Evolutionary conservation across 2,113 vertebrate species (phyloP).

Genomic region (Plotosus lineatus): DNA sequence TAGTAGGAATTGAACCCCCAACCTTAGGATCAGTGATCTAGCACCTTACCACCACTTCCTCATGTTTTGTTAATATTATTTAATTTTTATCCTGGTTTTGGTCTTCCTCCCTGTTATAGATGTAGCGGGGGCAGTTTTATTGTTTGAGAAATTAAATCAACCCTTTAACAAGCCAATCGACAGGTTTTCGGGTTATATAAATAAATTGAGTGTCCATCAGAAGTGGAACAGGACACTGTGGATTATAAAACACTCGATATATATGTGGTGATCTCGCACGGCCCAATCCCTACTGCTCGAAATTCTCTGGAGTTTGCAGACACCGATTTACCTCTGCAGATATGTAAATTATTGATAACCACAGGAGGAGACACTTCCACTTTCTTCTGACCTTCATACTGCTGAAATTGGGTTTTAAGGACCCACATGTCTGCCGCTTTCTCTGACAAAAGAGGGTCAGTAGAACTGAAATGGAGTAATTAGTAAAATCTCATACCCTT

Average conservation of each 20-base stretch:
- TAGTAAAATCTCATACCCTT: constrained; percentile 42
- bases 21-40: too few species aligned
- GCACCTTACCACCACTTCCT: too few species aligned
- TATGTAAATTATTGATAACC: constrained; percentile 59
- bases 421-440: constrained; percentile 38
- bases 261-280: constrained; percentile 42
- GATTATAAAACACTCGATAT: constrained; percentile 37
- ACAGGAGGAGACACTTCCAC: constrained; percentile 41
- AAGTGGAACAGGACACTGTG: constrained; percentile 7
- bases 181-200: neutral
- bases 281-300: constrained; percentile 36
- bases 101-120: too few species aligned
- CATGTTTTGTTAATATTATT: too few species aligned
- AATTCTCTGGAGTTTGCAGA: constrained; percentile 53
- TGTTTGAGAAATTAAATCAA: neutral
- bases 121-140: too few species aligned
- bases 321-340: constrained; percentile 54
- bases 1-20: too few species aligned
- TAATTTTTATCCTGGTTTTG: too few species aligned
- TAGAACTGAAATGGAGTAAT: constrained; percentile 46
- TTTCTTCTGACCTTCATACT: constrained; percentile 54
- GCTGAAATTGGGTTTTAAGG: constrained; percentile 56
- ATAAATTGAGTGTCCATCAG: neutral
- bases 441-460: constrained; percentile 49
- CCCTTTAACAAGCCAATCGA: neutral